Evolutionary conservation across 2,113 vertebrate species (phyloP).

Genomic region (Epinephelus lanceolatus): DNA sequence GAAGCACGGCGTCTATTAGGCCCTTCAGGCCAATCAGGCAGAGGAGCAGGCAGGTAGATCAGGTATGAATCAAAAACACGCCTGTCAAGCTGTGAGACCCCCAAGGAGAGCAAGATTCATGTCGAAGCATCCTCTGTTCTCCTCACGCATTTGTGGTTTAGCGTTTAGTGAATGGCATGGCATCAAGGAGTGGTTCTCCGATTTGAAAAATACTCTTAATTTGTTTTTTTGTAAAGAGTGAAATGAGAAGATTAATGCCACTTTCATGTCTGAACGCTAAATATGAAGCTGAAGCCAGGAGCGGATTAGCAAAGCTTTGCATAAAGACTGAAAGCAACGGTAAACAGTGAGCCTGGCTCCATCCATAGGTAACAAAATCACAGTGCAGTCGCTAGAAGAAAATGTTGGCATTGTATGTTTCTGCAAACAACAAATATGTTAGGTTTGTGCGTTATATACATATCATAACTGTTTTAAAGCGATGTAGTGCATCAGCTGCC

Average conservation of each 20-base stretch:
- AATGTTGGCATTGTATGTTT: no score
- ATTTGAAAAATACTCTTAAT: background rate
- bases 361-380: background rate
- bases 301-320: background rate
- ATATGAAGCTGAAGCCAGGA: background rate
- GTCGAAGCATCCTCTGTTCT: background rate
- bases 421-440: no score
- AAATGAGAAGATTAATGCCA: background rate
- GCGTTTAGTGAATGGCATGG: background rate
- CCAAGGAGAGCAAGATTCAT: constrained; percentile 49
- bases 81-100: constrained; percentile 50
- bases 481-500: no score
- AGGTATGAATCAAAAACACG: constrained; percentile 52
- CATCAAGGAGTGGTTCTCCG: background rate
- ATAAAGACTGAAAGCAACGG: background rate
- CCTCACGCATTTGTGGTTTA: constrained; percentile 26
- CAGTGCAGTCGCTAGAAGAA: no score
- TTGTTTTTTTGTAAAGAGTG: background rate
- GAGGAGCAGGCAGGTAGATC: constrained; percentile 47
- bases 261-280: background rate
- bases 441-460: no score
- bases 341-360: background rate
- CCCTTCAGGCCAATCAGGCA: constrained; percentile 63
- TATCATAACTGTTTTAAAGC: no score
- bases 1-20: constrained; percentile 52